Base-by-base conservation (phyloP, 1,140 invertebrate genomes). In the Listronotus oregonensis region DNA sequence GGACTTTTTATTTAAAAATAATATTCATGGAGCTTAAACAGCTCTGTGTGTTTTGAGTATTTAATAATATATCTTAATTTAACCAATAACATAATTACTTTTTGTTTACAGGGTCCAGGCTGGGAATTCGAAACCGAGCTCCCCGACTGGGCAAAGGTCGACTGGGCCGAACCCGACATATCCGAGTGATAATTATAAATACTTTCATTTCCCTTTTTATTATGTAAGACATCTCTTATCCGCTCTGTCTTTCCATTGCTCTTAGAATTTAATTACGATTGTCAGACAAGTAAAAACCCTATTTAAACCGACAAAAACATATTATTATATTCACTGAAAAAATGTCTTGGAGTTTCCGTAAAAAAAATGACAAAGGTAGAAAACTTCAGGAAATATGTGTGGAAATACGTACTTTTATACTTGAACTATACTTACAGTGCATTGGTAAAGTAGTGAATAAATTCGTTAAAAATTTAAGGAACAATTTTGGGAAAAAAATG, bases 51-150 rank as follows among this genome's bases (percentile, higher is more conserved):
- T n/a, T n/a, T n/a, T n/a, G n/a, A n/a, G n/a, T n/a, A n/a, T n/a
- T n/a, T n/a, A n/a, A n/a, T n/a, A n/a, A n/a, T n/a, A n/a, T n/a
- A n/a, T n/a, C n/a, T n/a, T n/a, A n/a, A n/a, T n/a, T n/a, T n/a
- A n/a, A n/a, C n/a, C n/a, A n/a, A n/a, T n/a, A n/a, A n/a, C n/a
- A n/a, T n/a, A n/a, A n/a, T n/a, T n/a, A n/a, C n/a, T 55, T 58
- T 61, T 64, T 7, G 3, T 42, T 78, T 79, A 9, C 77, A 92
- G 89, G 93, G 93, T 44, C 89, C 92, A 37, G 92, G 89, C 18
- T 96, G 93, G 93, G 89, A 90, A 73, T 96, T 92, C 79, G 87
- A 93, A 79, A 95, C 93, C 0, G 88, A 91, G 70, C 80, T 95
- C 59, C 94, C 94, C 1, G 87, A 89, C 32, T 96, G 94, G 94